phyloP scores from a whole-genome alignment of 2,113 vertebrate genomes.

The Psettodes erumei region DNA sequence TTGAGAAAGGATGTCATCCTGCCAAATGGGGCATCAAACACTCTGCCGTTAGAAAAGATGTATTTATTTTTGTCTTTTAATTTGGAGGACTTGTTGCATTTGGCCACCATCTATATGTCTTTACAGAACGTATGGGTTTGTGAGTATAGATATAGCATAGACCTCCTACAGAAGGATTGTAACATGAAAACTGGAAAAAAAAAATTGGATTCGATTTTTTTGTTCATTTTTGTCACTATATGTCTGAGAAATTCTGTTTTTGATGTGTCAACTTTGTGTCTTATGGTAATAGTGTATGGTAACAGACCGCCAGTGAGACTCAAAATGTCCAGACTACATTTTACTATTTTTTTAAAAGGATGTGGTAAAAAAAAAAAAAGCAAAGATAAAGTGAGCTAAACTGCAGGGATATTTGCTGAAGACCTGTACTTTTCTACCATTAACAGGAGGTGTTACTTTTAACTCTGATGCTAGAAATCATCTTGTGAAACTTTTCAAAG shows the following conservation, averaged over 20 bases:
- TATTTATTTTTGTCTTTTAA: too few species aligned
- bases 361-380: conserved; percentile 3
- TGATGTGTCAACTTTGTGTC: neutral
- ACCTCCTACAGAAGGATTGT: neutral
- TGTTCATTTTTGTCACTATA: neutral
- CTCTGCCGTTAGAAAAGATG: too few species aligned
- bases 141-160: neutral
- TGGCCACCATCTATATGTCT: neutral
- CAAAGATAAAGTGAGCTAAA: neutral
- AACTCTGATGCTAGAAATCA: conserved; percentile 15
- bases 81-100: neutral
- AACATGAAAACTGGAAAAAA: too few species aligned
- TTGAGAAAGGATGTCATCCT: neutral
- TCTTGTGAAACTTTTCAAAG: conserved; percentile 48
- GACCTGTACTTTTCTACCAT: neutral
- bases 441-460: conserved; percentile 26
- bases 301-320: neutral
- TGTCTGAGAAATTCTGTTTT: conserved; percentile 6
- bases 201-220: too few species aligned
- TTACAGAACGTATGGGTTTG: neutral
- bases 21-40: neutral
- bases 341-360: neutral
- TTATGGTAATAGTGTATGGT: neutral
- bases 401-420: neutral
- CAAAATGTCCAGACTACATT: neutral